Evolutionary conservation across 2,888 invertebrate species (phyloP), one percentile per base, ranked within the genome.

Genomic region (Patella caerulea): DNA sequence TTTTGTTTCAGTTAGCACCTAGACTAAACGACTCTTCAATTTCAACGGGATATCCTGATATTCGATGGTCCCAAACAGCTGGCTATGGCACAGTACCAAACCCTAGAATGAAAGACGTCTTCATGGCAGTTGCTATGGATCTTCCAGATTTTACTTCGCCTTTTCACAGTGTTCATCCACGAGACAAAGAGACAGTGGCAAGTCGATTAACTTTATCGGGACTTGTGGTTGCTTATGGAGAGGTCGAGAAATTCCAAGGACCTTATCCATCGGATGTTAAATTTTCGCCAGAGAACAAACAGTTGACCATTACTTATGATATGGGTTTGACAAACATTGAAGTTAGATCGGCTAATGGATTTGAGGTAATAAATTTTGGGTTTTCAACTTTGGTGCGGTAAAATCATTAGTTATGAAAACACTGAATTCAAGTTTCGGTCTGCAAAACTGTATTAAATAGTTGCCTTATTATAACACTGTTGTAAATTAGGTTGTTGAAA

Each of bases 111-210:
- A 71, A 56, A 4, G 78, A 77, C 45, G 79, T 80, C 55, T 81
- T 84, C 69, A 84, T 84, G 83, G 80, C 84, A n/a, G 81, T 83
- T 14, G 81, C 84, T 7, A 78, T 83, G 74, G 84, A 84, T 69
- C 71, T 84, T 71, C 79, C 81, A 17, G 82, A 82, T 24, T 71
- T 52, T 24, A 53, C 12, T 9, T 80, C 80, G 15, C 80, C 80
- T 56, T 56, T 65, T 1, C 45, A 45, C 11, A 65, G 65, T 19
- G 65, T 65, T 15, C 65, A 65, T 65, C 65, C 65, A 65, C 9
- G 65, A 65, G 65, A 65, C 9, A 65, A 65, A 65, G 19, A 65
- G 24, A 65, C 65, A 15, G 65, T 65, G 3, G 14, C 65, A 12
- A 19, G 24, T 65, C 65, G 65, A 12, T 65, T 65, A 14, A 24